Evolutionary conservation across 1,140 invertebrate species (phyloP), one percentile per base, ranked within the genome.

Genomic region (Phenacoccus solenopsis): DNA sequence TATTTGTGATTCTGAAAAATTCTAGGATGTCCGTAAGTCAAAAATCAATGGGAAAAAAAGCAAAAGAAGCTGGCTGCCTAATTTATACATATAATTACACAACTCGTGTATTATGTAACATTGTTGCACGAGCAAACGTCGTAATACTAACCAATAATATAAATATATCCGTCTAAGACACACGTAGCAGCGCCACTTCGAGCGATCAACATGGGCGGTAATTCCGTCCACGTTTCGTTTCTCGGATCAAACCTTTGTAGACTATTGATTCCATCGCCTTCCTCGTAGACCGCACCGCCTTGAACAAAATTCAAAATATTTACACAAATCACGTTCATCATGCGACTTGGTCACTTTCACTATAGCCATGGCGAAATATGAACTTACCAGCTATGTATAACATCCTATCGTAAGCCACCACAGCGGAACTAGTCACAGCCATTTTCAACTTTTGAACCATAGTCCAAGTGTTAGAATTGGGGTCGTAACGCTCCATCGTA

Each of bases 401-500:
- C 71, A 77, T 75, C 3, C 82, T 81, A 68, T 80, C 76, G 70
- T 80, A 75, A 0, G 82, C 76, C 2, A 79, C 80, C 9, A 82
- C 80, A 56, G 82, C 81, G 59, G 82, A 80, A 73, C 80, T 81
- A 25, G 81, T 82, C 4, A 83, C 74, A 7, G 81, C 78, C 75
- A 80, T 70, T 74, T 79, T 80, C 86, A 89, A 88, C 1, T 81
- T 76, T 2, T 81, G 82, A 56, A 96, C 86, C 72, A 89, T 81
- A 0, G 89, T 90, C 94, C 94, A 96, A 72, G 90, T 86, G 78
- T 95, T 91, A 0, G 83, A 84, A 12, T 84, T 81, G 0, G 93
- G 90, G 78, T 93, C 88, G 77, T 91, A 96, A 59, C 86, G 84
- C 78, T 96, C 94, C 0, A 87, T 90, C 1, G 89, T 88, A 76